These are phyloP conservation scores for Serinus canaria DNA, from an alignment of 2,113 vertebrate species.

Conservation along the genomic window DNA sequence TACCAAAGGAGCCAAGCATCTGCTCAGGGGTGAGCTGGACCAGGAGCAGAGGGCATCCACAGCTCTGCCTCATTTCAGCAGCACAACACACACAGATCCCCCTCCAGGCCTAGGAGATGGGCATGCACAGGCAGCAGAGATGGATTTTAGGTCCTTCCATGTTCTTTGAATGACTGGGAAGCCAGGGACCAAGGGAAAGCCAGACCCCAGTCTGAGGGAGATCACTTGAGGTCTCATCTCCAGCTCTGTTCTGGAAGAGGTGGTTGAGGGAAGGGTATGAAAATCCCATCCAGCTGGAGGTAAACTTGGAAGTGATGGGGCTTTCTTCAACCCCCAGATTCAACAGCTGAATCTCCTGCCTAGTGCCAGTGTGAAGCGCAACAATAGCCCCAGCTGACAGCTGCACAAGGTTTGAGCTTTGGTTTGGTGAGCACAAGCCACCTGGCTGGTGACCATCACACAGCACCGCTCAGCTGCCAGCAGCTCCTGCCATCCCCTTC, in stretches of 20 bases:
- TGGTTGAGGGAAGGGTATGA: not conserved
- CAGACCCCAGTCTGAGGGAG: not conserved
- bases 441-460: not conserved
- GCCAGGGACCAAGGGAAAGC: not conserved
- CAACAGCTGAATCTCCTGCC: not conserved
- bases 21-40: not conserved
- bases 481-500: not conserved
- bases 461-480: not conserved
- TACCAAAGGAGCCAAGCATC: rapidly evolving
- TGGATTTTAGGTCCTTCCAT: not conserved
- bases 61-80: not conserved
- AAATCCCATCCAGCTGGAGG: not conserved
- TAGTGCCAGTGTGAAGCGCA: not conserved
- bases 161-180: not conserved
- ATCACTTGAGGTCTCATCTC: not conserved
- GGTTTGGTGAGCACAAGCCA: not conserved
- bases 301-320: not conserved
- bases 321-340: not conserved
- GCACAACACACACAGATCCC: not conserved
- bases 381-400: not conserved
- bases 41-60: not conserved
- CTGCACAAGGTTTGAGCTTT: not conserved
- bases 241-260: not conserved
- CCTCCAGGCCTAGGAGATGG: not conserved
- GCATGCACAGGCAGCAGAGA: not conserved